phyloP scores from a whole-genome alignment of 64 coral and sea anemone species.

The Montipora efflorescens region DNA sequence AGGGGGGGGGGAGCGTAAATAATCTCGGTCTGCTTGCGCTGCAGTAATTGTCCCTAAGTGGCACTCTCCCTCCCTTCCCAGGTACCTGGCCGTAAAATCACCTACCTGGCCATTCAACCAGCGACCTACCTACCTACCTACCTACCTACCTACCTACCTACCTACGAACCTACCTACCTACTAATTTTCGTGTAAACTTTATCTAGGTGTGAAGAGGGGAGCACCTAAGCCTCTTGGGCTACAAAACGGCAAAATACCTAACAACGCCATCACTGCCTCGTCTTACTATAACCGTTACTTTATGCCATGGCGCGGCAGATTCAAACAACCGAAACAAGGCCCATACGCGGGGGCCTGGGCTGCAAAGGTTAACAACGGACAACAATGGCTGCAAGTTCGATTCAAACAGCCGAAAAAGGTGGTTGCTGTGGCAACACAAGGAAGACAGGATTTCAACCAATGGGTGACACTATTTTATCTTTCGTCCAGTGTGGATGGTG shows the following conservation, averaged over 20 bases:
- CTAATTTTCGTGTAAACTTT: neutral
- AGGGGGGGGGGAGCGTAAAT: too few species aligned
- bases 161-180: neutral
- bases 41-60: too few species aligned
- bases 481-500: slow-evolving; percentile 46
- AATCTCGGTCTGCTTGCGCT: too few species aligned
- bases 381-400: slow-evolving; percentile 51
- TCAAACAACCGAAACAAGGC: slow-evolving; percentile 42
- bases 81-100: too few species aligned
- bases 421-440: slow-evolving; percentile 53
- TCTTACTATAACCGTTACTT: slow-evolving; percentile 39
- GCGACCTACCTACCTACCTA: neutral
- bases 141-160: neutral
- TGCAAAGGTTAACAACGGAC: slow-evolving; percentile 42
- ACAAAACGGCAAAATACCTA: slow-evolving; percentile 30
- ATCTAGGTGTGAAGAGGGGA: neutral
- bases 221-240: slow-evolving; percentile 42
- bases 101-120: too few species aligned
- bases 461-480: slow-evolving; percentile 56
- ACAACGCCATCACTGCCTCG: slow-evolving; percentile 46
- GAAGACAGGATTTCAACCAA: slow-evolving; percentile 62
- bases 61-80: too few species aligned
- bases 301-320: slow-evolving; percentile 30
- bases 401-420: slow-evolving; percentile 41
- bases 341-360: slow-evolving; percentile 75